Base-by-base conservation (phyloP, 92 coral and sea anemone genomes). In the Virgularia gustaviana region DNA sequence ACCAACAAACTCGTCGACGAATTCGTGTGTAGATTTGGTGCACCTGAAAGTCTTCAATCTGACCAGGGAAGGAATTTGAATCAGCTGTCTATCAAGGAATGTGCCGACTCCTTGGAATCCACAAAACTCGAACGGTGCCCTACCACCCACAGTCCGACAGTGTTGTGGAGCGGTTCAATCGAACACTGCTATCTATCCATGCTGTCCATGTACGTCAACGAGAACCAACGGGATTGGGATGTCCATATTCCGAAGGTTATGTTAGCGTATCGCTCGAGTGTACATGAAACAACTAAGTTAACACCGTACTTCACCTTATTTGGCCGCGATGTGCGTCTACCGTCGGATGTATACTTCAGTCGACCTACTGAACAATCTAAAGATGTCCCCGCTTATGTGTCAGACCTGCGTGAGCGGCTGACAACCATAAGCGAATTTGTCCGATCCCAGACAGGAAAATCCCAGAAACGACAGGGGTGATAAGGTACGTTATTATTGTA, bases 1-100 rank as follows among this genome's bases (percentile, higher is more conserved):
- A 65, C 77, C 18, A 52, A 25, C 3, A 42, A 47, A 2, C 65
- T 70, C 10, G 76, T 70, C 0, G 43, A 28, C n/a, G 77, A 71
- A 49, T 54, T 71, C 49, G n/a, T 54, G 12, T 49, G 43, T 49
- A 28, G 77, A 54, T 71, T 71, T 19, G 77, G 77, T 8, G 36
- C 59, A 19, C 76, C 76, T 22, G 4, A 33, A 18, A 49, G 56
- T 33, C 32, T 72, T 19, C 78, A 55, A 23, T 72, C 70, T 0
- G 78, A 72, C 52, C 52, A 72, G 13, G 65, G 65, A 1, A 39
- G 43, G 19, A 59, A 57, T 6, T 31, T 59, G n/a, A n/a, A n/a
- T n/a, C n/a, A n/a, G n/a, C n/a, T n/a, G n/a, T n/a, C n/a, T 33
- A 12, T 32, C 32, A n/a, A 8, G 65, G 36, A 31, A 15, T 59